A percentile compares a stretch with the other conserved stretches of the same genome.
These are phyloP conservation scores for Akabosia matsudoensis DNA, from an alignment of 1,140 invertebrate species.

Conservation along the genomic window DNA sequence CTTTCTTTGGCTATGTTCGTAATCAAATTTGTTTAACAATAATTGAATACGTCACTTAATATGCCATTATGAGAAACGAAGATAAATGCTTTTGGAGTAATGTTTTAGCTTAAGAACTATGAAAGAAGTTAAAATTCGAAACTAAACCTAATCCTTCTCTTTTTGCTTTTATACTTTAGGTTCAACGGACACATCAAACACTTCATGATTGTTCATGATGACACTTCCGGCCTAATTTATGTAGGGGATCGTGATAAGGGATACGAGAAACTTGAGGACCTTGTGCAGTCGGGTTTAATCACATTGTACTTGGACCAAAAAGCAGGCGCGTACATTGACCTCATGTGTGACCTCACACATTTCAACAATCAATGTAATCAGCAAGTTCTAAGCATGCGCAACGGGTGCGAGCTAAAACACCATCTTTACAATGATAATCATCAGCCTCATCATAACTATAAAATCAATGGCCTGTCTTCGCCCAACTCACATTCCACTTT, in stretches of 20 bases:
- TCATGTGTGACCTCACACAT: constrained; percentile 54
- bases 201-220: constrained; percentile 42
- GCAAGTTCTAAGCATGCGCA: neutral
- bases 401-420: constrained; percentile 20
- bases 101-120: too few species aligned
- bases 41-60: too few species aligned
- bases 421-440: neutral
- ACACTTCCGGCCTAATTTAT: constrained; percentile 42
- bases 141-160: neutral
- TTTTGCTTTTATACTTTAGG: constrained; percentile 27
- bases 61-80: too few species aligned
- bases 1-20: too few species aligned
- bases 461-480: neutral
- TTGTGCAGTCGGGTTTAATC: constrained; percentile 88
- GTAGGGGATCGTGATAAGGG: constrained; percentile 73
- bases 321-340: constrained; percentile 72
- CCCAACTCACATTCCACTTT: constrained; percentile 27
- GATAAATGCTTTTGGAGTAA: too few species aligned
- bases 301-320: constrained; percentile 75
- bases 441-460: neutral
- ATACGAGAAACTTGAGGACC: constrained; percentile 70
- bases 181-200: constrained; percentile 45
- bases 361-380: constrained; percentile 35
- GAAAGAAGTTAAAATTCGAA: neutral
- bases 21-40: too few species aligned